Percentiles rank a stretch among this genome's conserved stretches.
phyloP scores from a whole-genome alignment of 2,113 vertebrate genomes.

The Edolisoma coerulescens region DNA sequence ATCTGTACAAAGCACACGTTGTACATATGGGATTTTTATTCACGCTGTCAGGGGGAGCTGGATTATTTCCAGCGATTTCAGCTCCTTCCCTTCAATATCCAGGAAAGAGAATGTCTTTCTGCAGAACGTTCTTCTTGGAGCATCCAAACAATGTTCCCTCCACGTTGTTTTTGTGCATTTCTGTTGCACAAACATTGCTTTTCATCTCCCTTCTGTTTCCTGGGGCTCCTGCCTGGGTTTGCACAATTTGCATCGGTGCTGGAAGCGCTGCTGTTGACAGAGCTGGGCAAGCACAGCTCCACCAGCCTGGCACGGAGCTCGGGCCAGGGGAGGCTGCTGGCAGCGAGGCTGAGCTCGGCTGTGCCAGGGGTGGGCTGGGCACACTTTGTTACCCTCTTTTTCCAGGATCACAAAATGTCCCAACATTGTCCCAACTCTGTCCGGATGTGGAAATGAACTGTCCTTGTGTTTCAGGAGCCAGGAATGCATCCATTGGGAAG shows the following conservation, averaged over 20 bases:
- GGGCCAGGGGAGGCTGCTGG: neutral
- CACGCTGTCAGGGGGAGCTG: neutral
- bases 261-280: neutral
- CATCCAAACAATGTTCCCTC: neutral
- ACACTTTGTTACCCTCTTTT: rapidly evolving
- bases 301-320: neutral
- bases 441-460: neutral
- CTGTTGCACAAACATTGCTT: neutral
- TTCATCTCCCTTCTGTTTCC: neutral
- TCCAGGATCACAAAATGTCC: neutral
- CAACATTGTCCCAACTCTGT: neutral
- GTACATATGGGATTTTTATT: slow-evolving; percentile 13
- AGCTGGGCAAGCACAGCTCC: neutral
- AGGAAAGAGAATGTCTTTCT: neutral
- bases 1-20: slow-evolving; percentile 16
- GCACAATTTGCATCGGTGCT: neutral
- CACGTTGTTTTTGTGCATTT: neutral
- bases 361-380: neutral
- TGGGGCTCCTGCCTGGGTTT: neutral
- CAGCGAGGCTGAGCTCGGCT: rapidly evolving
- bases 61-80: neutral
- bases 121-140: neutral
- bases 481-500: rapidly evolving
- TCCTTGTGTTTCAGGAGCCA: neutral
- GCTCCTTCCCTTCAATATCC: neutral